Base-by-base conservation (phyloP, 2,888 invertebrate genomes). In the Ypsolopha sequella region DNA sequence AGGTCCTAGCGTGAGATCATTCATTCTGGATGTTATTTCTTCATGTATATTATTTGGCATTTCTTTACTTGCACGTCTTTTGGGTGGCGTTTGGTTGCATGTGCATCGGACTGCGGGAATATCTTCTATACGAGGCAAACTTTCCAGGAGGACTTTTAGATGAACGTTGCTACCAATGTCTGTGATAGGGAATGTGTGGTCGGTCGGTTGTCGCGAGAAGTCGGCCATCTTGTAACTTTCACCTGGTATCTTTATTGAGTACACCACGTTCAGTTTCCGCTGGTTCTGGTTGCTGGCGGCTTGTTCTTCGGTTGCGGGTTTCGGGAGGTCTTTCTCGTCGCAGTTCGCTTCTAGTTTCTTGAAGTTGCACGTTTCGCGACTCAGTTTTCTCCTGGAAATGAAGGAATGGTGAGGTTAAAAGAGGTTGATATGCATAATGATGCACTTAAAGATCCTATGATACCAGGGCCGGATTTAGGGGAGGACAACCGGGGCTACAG, bases 121-220 rank as follows among this genome's bases (percentile, higher is more conserved):
- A 45, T 90, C 89, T 55, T 92, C 91, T 61, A 92, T 88, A 43
- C 96, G 87, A 33, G 96, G 95, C 61, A 95, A 79, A 73, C 91
- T 91, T 73, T 91, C 87, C 51, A 92, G 81, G 36, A 89, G 82
- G 50, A 92, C 70, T 58, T 82, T 90, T 56, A 94, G 79, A 53
- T 88, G 88, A 50, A 88, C 79, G 55, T 90, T 89, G 62, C 89
- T 88, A 14, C 92, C 91, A 44, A 92, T 88, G 56, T 90, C 88
- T 0, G 93, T 92, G 52, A 89, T 67, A 3, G 94, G 94, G 74
- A 94, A 94, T 55, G 88, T 89, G 75, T 95, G 94, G 63, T 89
- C 88, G 56, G 89, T 88, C 1, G 91, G 90, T 14, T 87, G 77
- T 53, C 88, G 80, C 49, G 86, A 80, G 68, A 87, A 91, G 69